A percentile compares a stretch with the other conserved stretches of the same genome.
Conservation (phyloP, 2,797 vertebrate genomes). For the Hypotaenidia philippensis region DNA sequence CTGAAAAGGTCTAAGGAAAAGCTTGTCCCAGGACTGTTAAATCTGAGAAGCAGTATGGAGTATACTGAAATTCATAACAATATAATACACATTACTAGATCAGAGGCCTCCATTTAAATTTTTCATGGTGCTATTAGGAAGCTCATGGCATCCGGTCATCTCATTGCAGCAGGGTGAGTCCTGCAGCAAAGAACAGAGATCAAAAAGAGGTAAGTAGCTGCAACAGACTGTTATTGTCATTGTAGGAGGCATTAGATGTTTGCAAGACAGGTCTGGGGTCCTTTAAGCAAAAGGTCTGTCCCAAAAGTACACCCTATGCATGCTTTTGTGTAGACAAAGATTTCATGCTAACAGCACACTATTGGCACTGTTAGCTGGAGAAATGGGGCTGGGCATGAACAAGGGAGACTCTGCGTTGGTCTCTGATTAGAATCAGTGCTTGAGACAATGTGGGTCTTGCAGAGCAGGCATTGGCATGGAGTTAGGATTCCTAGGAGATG, state of each 20-base stretch:
- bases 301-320: neutral
- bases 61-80: neutral
- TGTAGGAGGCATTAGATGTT: neutral
- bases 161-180: neutral
- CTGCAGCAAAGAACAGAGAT: neutral
- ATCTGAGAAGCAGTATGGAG: neutral
- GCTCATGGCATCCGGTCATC: neutral
- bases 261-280: neutral
- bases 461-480: conserved; percentile 21
- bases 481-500: conserved; percentile 39
- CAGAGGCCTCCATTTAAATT: neutral
- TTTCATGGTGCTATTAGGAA: neutral
- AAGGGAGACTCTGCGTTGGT: conserved; percentile 19
- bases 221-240: neutral
- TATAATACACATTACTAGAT: neutral
- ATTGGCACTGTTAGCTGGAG: neutral
- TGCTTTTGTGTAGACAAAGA: neutral
- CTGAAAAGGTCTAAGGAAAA: neutral
- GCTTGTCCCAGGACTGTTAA: neutral
- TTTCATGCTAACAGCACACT: neutral
- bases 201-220: neutral
- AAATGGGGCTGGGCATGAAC: neutral
- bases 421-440: conserved; percentile 58
- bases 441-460: conserved; percentile 49
- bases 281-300: neutral